Percentiles rank a stretch among this genome's conserved stretches.
Conservation (phyloP, 2,797 vertebrate species). For the Parauchenoglanis ngamensis region DNA sequence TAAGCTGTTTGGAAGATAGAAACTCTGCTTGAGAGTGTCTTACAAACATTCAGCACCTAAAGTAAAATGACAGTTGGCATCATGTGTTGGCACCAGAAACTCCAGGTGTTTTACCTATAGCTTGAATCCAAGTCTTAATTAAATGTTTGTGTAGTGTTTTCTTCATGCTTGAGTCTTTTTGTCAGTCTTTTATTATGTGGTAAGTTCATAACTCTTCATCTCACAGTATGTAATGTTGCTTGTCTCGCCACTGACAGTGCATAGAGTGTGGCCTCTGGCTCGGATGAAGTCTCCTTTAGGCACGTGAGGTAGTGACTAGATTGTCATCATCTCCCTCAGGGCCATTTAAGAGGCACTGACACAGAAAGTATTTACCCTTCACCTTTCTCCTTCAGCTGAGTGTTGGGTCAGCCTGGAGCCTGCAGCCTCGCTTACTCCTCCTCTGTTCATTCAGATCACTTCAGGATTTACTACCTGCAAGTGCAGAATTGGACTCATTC, state of each 20-base stretch:
- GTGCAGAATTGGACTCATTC: conserved; percentile 60
- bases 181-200: not conserved
- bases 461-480: conserved; percentile 69
- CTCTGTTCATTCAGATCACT: conserved; percentile 56
- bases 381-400: conserved; percentile 50
- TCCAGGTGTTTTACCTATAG: not conserved
- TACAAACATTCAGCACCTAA: not conserved
- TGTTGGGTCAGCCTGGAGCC: conserved; percentile 63
- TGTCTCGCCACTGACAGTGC: conserved; percentile 37
- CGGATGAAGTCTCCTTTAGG: conserved; percentile 32
- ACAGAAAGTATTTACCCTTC: conserved; percentile 57
- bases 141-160: not conserved
- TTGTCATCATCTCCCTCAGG: conserved; percentile 51
- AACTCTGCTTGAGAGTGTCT: not conserved
- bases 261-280: conserved; percentile 37
- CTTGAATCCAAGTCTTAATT: not conserved
- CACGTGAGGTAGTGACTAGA: conserved; percentile 46
- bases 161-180: not conserved
- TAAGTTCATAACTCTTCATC: conserved; percentile 44
- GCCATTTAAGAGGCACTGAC: conserved; percentile 53
- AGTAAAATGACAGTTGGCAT: not conserved
- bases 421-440: conserved; percentile 55
- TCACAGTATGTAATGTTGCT: conserved; percentile 40
- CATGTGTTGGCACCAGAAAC: not conserved
- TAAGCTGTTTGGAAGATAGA: not conserved